Conservation (phyloP, 2,113 vertebrate genomes). For the Haemorhous mexicanus region DNA sequence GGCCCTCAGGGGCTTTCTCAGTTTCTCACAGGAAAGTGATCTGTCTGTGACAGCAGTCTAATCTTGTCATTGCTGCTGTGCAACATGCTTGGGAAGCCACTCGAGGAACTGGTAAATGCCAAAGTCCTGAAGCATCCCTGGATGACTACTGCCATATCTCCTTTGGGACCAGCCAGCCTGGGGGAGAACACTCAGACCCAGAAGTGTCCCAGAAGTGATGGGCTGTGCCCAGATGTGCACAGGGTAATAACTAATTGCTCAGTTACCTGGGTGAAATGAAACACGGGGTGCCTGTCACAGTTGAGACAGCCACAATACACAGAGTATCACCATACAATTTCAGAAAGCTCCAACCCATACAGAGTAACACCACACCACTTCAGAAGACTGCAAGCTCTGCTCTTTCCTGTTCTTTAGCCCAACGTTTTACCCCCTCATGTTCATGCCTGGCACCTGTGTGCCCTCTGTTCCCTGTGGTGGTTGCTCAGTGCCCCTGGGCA, state of each 20-base stretch:
- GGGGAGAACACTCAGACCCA: background rate
- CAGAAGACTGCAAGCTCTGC: background rate
- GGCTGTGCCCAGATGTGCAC: fast-evolving
- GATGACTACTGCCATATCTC: background rate
- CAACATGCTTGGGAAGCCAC: background rate
- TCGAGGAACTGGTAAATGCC: background rate
- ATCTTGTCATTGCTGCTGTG: background rate
- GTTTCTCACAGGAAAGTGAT: background rate
- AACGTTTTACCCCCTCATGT: background rate
- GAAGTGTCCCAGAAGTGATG: fast-evolving
- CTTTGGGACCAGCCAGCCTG: background rate
- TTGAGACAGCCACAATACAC: background rate
- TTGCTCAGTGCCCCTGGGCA: background rate
- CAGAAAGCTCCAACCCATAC: background rate
- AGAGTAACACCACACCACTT: background rate
- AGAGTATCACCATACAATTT: background rate
- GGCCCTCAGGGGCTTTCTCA: background rate
- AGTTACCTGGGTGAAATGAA: background rate
- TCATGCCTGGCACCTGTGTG: background rate
- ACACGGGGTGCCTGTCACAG: background rate
- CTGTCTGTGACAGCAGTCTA: background rate
- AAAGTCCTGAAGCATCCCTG: background rate
- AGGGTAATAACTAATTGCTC: background rate
- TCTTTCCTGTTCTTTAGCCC: background rate
- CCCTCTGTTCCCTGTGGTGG: background rate